Evolutionary conservation across 2,888 invertebrate species (phyloP), one percentile per base, ranked within the genome.

Genomic region (Diplolepis rosae): DNA sequence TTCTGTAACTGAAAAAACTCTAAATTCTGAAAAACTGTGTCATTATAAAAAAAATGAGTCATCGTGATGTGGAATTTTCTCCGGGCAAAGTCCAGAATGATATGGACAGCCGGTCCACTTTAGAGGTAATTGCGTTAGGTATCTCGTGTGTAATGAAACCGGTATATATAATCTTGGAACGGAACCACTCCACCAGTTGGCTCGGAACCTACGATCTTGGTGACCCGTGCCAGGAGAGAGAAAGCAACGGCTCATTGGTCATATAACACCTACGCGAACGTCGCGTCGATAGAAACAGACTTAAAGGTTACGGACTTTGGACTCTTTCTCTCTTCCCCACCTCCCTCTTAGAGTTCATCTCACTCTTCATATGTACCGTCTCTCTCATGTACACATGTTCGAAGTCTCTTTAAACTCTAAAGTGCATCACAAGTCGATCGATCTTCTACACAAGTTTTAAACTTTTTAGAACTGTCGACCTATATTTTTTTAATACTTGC

Each of bases 221-320:
- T 48, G 48, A 22, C 61, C 61, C 61, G 48, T 48, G 48, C 39
- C 32, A 13, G 22, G 35, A 35, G 56, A 56, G 56, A 56, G 35
- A 56, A 61, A 61, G 39, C 61, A 27, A 24, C 50, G 24, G n/a
- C n/a, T n/a, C n/a, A 48, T 22, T 48, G 48, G 11, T 45, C 9
- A 22, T 48, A 22, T 11, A 22, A 48, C 48, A 48, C 48, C 48
- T 48, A 48, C 48, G 48, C 48, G 22, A 11, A 48, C 61, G 35
- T 35, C 32, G 56, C 52, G 52, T 52, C 30, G 15, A n/a, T 35
- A 22, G 7, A 35, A n/a, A 61, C 39, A 39, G 39, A 61, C 35
- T 61, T 61, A 61, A 61, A 61, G 61, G 61, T 61, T 61, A 39
- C 24, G 61, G 61, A 61, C 61, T 61, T 61, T 61, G 61, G 24